Evolutionary conservation across 2,113 vertebrate species (phyloP), one percentile per base, ranked within the genome.

Genomic region (Thymallus thymallus): DNA sequence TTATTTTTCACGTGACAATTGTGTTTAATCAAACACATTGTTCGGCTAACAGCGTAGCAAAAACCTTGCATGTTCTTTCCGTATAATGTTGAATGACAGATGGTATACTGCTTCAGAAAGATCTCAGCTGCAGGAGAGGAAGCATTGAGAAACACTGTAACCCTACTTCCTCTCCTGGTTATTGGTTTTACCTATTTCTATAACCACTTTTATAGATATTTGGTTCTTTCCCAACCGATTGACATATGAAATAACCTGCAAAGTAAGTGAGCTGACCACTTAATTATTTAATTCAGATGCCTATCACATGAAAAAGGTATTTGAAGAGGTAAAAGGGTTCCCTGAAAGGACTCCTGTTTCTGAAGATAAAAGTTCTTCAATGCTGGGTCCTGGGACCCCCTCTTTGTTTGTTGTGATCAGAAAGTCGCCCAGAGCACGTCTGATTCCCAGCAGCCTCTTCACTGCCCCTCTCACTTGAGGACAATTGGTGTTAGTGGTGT

Each of bases 381-480:
- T 48, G 56, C 65, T 12, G 9, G 35, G 35, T 41, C 35, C 35
- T 41, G 35, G 35, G 9, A 41, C 45, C 65, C 30, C 74, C 56
- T 7, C 72, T 51, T 82, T 84, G 76, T 82, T 80, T 78, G 80
- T 76, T 23, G 77, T 77, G 79, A 79, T 85, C 78, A 77, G 74
- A 76, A 51, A 45, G 74, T 69, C 60, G 56, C 75, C 73, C 72
- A 58, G 14, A 76, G 68, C 56, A 62, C 55, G 45, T 68, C 63
- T 65, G 29, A 23, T 60, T 60, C 56, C 56, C 56, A 60, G 56
- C n/a, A 48, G 64, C 71, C 71, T 75, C 73, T 18, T n/a, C n/a
- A n/a, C 24, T n/a, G 32, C 22, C 23, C 45, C 14, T 18, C 26
- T 22, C 26, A 32, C 22, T 30, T 5, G 5, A 13, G 45, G 35